Percentiles rank a stretch among this genome's conserved stretches.
Conservation (phyloP, 2,888 invertebrate species). For the Ophonus ardosiacus region DNA sequence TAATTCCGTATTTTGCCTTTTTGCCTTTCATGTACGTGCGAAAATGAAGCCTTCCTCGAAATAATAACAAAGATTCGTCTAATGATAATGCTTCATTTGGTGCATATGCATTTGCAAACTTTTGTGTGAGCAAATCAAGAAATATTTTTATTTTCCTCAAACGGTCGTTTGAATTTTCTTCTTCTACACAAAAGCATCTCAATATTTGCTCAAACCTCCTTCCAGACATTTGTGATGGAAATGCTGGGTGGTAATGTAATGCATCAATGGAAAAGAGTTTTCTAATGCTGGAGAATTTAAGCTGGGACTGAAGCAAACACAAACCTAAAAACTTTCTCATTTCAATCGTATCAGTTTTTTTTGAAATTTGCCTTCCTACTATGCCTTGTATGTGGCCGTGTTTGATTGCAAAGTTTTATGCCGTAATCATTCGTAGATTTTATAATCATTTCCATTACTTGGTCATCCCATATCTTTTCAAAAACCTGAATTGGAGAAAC, state of each 20-base stretch:
- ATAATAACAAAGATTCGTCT: conserved; percentile 67
- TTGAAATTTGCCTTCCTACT: conserved; percentile 57
- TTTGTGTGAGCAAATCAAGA: conserved; percentile 61
- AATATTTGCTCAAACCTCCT: conserved; percentile 32
- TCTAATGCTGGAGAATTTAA: no score
- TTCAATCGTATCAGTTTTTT: conserved; percentile 57
- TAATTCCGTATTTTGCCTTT: conserved; percentile 68
- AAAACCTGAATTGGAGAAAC: conserved; percentile 55
- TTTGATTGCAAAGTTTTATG: conserved; percentile 52
- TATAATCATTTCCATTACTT: conserved; percentile 52
- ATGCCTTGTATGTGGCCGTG: conserved; percentile 48
- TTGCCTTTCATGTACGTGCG: conserved; percentile 66
- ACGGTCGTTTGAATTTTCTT: conserved; percentile 1
- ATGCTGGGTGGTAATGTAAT: conserved; percentile 61
- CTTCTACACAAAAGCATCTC: conserved; percentile 56
- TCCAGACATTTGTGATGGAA: conserved; percentile 17
- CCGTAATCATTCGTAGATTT: conserved; percentile 43
- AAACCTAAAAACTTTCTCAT: conserved; percentile 64
- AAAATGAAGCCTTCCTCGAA: conserved; percentile 66
- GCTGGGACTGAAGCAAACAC: no score
- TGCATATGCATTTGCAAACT: conserved; percentile 63
- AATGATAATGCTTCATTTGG: conserved; percentile 66
- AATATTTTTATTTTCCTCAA: conserved; percentile 26
- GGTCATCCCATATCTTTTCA: conserved; percentile 56
- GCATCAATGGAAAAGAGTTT: no score